These are phyloP conservation scores for Panthera uncia DNA, from an alignment of 2,113 vertebrate genomes.

Conservation along the genomic window DNA sequence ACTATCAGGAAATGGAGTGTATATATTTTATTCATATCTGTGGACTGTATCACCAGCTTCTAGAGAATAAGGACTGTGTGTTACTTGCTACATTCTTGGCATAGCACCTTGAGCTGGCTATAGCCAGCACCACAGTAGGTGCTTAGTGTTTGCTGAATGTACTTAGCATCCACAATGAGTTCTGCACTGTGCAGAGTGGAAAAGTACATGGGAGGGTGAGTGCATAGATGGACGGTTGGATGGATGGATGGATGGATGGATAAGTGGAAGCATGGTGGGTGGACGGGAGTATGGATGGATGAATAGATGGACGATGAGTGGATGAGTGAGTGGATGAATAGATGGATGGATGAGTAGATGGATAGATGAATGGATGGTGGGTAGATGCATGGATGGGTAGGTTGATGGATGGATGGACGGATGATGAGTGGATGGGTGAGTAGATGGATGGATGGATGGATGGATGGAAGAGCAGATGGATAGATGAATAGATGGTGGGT, in stretches of 20 bases:
- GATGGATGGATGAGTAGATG: not conserved
- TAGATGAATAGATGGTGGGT: not conserved
- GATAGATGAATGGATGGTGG: not conserved
- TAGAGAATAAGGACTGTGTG: not conserved
- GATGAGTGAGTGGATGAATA: too few relatives aligned
- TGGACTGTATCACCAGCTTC: not conserved
- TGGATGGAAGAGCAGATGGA: not conserved
- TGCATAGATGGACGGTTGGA: not conserved
- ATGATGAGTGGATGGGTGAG: too few relatives aligned
- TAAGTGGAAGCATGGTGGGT: not conserved
- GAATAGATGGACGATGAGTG: rapidly evolving
- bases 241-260: not conserved
- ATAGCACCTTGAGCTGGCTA: not conserved
- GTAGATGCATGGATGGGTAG: not conserved
- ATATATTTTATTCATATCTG: not conserved
- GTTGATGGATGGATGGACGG: not conserved
- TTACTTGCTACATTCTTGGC: not conserved
- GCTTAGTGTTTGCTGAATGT: not conserved
- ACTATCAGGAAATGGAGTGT: not conserved
- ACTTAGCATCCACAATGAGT: not conserved
- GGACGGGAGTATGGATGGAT: not conserved
- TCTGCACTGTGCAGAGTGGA: not conserved
- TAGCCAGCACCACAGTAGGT: not conserved
- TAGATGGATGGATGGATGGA: not conserved
- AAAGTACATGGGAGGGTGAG: not conserved